A percentile compares a stretch with the other conserved stretches of the same genome.
Conservation (phyloP, 2,113 vertebrate genomes). For the Pedetes capensis region DNA sequence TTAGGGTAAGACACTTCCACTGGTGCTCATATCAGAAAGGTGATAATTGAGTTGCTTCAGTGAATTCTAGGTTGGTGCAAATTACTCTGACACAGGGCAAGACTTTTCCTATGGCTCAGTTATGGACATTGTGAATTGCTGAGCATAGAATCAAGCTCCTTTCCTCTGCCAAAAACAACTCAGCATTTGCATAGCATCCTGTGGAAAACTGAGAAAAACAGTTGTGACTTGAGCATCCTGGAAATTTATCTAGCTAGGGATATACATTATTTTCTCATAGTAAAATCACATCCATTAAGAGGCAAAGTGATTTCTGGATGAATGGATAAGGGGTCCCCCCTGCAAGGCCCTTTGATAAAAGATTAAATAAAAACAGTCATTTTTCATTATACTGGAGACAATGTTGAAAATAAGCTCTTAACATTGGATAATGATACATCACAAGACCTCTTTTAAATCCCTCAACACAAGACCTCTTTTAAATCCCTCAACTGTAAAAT, state of each 20-base stretch:
- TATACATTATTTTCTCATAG: constrained; percentile 6
- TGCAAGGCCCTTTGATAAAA: background rate
- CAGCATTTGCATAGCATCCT: background rate
- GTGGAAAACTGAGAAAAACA: background rate
- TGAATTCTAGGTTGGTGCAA: background rate
- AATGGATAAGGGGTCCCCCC: background rate
- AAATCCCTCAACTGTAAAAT: background rate
- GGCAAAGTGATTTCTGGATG: background rate
- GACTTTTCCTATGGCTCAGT: background rate
- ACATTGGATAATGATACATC: background rate
- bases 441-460: background rate
- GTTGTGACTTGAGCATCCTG: background rate
- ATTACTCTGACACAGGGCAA: background rate
- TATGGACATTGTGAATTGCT: background rate
- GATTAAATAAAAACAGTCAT: constrained; percentile 5
- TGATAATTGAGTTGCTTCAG: background rate
- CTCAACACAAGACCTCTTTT: background rate
- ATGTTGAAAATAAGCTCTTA: background rate
- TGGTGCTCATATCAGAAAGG: background rate
- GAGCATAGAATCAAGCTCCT: background rate
- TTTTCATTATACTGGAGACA: background rate
- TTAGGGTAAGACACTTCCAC: background rate
- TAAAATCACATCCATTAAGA: constrained; percentile 4
- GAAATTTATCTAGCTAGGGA: background rate
- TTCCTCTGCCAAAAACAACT: background rate